A percentile compares a stretch with the other conserved stretches of the same genome.
These are phyloP conservation scores for Pteronura brasiliensis DNA, from an alignment of 2,113 vertebrate genomes.

Conservation along the genomic window DNA sequence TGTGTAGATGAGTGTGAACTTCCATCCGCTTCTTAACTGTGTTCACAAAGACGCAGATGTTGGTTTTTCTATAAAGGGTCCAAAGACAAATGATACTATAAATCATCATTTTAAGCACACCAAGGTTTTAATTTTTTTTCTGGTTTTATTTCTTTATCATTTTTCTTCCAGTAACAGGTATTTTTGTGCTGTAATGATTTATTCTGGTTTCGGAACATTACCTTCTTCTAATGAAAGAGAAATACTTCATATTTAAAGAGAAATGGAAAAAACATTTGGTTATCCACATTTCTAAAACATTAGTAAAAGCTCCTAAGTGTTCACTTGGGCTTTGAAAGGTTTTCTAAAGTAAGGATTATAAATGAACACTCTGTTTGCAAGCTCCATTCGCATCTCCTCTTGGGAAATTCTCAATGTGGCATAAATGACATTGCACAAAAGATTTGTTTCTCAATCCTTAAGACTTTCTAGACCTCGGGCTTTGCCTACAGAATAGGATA, in stretches of 20 bases:
- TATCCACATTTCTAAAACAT: conserved; percentile 50
- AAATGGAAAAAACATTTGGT: conserved; percentile 51
- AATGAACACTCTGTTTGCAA: conserved; percentile 45
- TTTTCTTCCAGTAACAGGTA: conserved; percentile 65
- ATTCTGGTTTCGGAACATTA: conserved; percentile 68
- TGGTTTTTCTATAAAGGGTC: conserved; percentile 64
- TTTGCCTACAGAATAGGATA: not conserved
- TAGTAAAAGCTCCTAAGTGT: conserved; percentile 35
- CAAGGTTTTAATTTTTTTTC: not conserved
- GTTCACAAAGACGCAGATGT: conserved; percentile 68
- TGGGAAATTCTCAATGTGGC: conserved; percentile 42
- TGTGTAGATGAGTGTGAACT: not conserved
- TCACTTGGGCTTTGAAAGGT: conserved; percentile 44
- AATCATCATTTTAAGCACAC: conserved; percentile 52
- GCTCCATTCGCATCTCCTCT: conserved; percentile 1
- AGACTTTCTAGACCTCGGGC: not conserved
- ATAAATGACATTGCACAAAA: conserved; percentile 15
- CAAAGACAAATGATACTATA: conserved; percentile 58
- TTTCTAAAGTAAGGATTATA: conserved; percentile 55
- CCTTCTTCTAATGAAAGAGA: conserved; percentile 65
- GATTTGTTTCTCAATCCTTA: conserved; percentile 30
- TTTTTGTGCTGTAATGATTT: conserved; percentile 54
- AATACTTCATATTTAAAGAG: conserved; percentile 67
- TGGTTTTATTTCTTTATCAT: conserved; percentile 54
- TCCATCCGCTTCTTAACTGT: conserved; percentile 13